Conservation (phyloP, 2,113 vertebrate genomes). For the Lonchura striata region DNA sequence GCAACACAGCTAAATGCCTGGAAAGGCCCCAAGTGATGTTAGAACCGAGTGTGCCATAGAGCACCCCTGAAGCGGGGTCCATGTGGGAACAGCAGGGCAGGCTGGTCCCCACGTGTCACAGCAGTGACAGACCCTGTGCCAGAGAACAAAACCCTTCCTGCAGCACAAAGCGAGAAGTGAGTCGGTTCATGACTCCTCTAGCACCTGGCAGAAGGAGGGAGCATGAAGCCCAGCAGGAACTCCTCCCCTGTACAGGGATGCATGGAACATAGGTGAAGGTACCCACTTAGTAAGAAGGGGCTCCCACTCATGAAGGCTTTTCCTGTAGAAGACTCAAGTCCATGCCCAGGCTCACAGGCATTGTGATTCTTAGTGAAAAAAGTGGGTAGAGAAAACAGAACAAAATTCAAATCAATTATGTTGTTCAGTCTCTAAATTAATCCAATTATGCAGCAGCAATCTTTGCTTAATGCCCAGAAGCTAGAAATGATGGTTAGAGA, state of each 20-base stretch:
- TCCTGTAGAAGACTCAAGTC: background rate
- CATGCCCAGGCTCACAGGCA: background rate
- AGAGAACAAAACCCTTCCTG: background rate
- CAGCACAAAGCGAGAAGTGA: background rate
- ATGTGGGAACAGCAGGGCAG: background rate
- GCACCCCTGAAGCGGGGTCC: background rate
- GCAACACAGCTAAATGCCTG: background rate
- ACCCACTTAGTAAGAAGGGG: background rate
- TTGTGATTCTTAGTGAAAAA: background rate
- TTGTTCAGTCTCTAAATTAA: conserved; percentile 39
- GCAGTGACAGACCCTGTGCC: background rate
- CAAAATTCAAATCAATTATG: conserved; percentile 50
- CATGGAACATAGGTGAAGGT: background rate
- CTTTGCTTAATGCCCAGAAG: conserved; percentile 45
- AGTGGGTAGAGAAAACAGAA: background rate
- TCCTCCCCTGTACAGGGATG: background rate
- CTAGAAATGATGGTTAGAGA: conserved; percentile 21
- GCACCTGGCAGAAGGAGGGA: background rate
- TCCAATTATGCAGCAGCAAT: conserved; percentile 21
- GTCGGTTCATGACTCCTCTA: accelerated
- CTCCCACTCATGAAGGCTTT: background rate
- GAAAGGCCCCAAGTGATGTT: background rate
- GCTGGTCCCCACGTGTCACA: background rate
- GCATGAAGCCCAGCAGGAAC: accelerated
- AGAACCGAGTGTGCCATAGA: background rate